A percentile compares a stretch with the other conserved stretches of the same genome.
These are phyloP conservation scores for Steinernema carpocapsae DNA, from an alignment of 2,888 invertebrate species.

Conservation along the genomic window DNA sequence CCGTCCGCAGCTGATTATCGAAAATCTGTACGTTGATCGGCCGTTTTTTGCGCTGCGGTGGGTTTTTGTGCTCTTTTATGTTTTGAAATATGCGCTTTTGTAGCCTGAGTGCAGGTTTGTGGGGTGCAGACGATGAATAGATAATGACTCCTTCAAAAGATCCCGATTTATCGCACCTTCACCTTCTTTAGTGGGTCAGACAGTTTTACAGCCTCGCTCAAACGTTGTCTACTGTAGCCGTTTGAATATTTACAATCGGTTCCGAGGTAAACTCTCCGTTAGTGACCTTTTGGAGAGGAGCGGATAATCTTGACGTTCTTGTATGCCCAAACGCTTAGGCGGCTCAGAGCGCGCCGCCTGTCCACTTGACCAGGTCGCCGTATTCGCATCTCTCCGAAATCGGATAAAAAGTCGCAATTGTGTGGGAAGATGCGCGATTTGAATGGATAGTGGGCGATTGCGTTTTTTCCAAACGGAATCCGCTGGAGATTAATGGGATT, in stretches of 20 bases:
- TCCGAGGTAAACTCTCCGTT: background rate
- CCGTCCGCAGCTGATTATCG: too few species aligned
- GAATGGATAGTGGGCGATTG: slow-evolving; percentile 26
- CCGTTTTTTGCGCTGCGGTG: too few species aligned
- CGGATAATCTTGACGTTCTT: slow-evolving; percentile 18
- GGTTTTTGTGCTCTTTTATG: too few species aligned
- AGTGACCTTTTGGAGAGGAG: slow-evolving; percentile 15
- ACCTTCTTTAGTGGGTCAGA: too few species aligned
- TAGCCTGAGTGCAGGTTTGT: too few species aligned
- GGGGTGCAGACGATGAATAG: too few species aligned
- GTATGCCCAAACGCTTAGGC: slow-evolving; percentile 26
- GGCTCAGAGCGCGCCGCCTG: background rate
- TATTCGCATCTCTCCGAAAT: slow-evolving; percentile 17
- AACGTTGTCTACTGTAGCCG: too few species aligned
- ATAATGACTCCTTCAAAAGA: too few species aligned
- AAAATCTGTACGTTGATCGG: too few species aligned
- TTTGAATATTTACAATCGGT: slow-evolving; percentile 7
- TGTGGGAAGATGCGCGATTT: slow-evolving; percentile 21
- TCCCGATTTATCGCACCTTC: too few species aligned
- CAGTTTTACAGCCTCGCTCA: too few species aligned
- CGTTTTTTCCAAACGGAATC: slow-evolving; percentile 1
- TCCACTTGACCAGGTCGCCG: slow-evolving; percentile 29
- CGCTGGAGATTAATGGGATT: slow-evolving; percentile 14
- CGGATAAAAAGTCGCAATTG: slow-evolving; percentile 26
- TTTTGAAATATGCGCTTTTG: too few species aligned